phyloP scores from a whole-genome alignment of 2,888 invertebrate genomes.

The Stratiomys singularior region DNA sequence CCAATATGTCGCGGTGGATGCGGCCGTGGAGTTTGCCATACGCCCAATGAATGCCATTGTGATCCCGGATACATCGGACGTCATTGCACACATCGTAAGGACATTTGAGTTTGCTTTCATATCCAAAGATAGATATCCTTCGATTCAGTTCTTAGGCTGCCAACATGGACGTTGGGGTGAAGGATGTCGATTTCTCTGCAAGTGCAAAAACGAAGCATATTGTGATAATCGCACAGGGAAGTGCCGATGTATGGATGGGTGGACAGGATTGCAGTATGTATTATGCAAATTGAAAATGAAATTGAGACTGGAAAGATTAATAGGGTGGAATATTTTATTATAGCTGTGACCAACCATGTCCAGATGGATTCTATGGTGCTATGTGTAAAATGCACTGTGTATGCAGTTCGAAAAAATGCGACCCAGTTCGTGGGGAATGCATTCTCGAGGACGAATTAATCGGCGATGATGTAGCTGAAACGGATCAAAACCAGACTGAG shows the following conservation, averaged over 20 bases:
- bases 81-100: slow-evolving; percentile 63
- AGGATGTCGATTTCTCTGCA: slow-evolving; percentile 75
- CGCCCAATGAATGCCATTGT: slow-evolving; percentile 72
- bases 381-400: slow-evolving; percentile 62
- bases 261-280: slow-evolving; percentile 76
- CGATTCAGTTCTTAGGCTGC: slow-evolving; percentile 69
- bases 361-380: slow-evolving; percentile 61
- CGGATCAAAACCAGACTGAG: background rate
- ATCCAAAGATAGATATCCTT: slow-evolving; percentile 12
- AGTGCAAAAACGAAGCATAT: slow-evolving; percentile 71
- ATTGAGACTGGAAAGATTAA: background rate
- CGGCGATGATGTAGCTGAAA: background rate
- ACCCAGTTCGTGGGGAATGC: slow-evolving; percentile 55
- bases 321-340: slow-evolving; percentile 16
- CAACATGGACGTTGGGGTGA: slow-evolving; percentile 78
- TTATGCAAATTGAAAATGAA: background rate
- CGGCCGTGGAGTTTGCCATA: slow-evolving; percentile 68
- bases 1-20: slow-evolving; percentile 64
- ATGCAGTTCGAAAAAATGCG: slow-evolving; percentile 57
- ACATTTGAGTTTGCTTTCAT: slow-evolving; percentile 49
- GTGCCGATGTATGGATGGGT: slow-evolving; percentile 75
- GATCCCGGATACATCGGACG: slow-evolving; percentile 66
- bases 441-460: slow-evolving; percentile 47
- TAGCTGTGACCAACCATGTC: slow-evolving; percentile 63
- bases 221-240: slow-evolving; percentile 74